Base-by-base conservation (phyloP, 2,797 vertebrate species). In the Hemitrygon akajei region DNA sequence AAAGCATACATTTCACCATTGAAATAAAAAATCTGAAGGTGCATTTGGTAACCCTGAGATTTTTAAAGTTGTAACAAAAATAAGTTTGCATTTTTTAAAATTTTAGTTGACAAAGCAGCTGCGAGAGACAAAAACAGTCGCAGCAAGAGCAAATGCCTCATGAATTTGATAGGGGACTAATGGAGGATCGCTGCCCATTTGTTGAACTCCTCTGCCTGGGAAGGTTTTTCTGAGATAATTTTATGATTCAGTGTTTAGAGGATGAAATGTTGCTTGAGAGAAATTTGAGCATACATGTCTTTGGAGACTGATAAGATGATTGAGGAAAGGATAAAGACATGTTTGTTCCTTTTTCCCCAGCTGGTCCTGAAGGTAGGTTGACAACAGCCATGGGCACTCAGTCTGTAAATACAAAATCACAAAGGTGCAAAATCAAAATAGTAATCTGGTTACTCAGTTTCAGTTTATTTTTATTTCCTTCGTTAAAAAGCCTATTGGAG, bases 341-440 rank as follows among this genome's bases (percentile, higher is more conserved):
- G 12, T 71, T 63, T 91, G 12, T 18, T 10, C n/a, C 37, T 56
- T 73, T 92, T 92, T 14, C 30, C 18, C 91, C 91, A 92, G 71
- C 91, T 93, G 71, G 71, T 93, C 91, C 27, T 7, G 0, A 16
- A 92, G 91, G 37, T 75, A 69, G 87, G 22, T 71, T 91, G 66
- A 91, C 22, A 22, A 73, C 66, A 91, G 66, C 6, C 66, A 40
- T 37, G 40, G 91, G 63, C 73, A 76, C 91, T 76, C 69, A 22
- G 47, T n/a, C 25, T 93, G 40, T 12, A 93, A 91, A 12, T 34
- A n/a, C 91, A 18, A 93, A 56, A 93, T 76, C 63, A 71, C 37
- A 91, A 91, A 73, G 37, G 22, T 20, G n/a, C 69, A 71, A 76
- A 76, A 56, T 76, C 60, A 93, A 76, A 76, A 76, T 93, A 58